Evolutionary conservation across 2,113 vertebrate species (phyloP).

Genomic region (Pyxicephalus adspersus): DNA sequence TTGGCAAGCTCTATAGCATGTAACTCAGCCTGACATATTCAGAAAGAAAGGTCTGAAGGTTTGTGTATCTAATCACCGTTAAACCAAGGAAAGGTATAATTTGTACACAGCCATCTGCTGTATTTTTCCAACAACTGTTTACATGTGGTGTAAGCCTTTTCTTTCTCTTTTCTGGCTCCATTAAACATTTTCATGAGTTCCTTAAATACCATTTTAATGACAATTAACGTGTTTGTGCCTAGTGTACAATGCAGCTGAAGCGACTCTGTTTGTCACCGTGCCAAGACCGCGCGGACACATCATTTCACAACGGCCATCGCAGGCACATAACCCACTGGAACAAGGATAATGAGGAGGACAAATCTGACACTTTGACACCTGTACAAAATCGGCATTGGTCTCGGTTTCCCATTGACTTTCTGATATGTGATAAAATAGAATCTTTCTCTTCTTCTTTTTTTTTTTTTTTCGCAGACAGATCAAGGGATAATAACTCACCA

Average conservation of each 20-base stretch:
- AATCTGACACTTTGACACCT: slow-evolving; percentile 26
- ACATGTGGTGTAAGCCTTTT: slow-evolving; percentile 18
- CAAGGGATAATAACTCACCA: slow-evolving; percentile 37
- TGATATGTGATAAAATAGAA: slow-evolving; percentile 16
- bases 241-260: background rate
- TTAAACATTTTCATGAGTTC: slow-evolving; percentile 27
- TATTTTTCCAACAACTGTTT: slow-evolving; percentile 8
- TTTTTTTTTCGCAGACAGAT: slow-evolving; percentile 30
- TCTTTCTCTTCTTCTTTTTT: slow-evolving; percentile 6
- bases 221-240: background rate
- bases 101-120: slow-evolving; percentile 50
- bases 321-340: background rate
- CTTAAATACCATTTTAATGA: slow-evolving; percentile 20
- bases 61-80: slow-evolving; percentile 31
- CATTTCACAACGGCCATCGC: background rate
- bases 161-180: slow-evolving; percentile 26
- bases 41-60: slow-evolving; percentile 39
- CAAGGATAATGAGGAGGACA: slow-evolving; percentile 6
- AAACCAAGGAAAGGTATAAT: slow-evolving; percentile 45
- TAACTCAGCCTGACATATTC: slow-evolving; percentile 36
- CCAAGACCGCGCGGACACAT: background rate
- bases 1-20: slow-evolving; percentile 28
- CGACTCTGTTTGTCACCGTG: background rate
- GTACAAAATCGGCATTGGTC: slow-evolving; percentile 10
- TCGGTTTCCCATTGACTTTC: background rate